phyloP scores from a whole-genome alignment of 2,113 vertebrate genomes.

The Thomomys bottae region DNA sequence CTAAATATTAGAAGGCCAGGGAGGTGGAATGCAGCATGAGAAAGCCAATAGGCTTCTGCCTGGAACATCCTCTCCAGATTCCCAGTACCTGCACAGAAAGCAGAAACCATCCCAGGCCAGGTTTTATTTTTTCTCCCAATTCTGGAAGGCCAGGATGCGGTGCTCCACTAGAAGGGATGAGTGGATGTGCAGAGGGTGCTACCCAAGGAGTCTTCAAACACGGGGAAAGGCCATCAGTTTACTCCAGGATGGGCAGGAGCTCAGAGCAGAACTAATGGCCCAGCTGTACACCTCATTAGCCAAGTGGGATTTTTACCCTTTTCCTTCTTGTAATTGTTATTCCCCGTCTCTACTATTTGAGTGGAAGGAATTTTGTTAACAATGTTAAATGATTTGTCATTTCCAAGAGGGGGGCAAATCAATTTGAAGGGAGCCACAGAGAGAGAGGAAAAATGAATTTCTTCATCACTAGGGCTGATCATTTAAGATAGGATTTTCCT shows the following conservation, averaged over 20 bases:
- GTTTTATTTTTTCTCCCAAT: constrained; percentile 56
- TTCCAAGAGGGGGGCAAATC: constrained; percentile 11
- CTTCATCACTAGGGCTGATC: constrained; percentile 44
- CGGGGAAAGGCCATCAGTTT: constrained; percentile 6
- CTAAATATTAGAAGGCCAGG: constrained; percentile 62
- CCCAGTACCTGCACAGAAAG: constrained; percentile 18
- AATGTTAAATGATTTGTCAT: constrained; percentile 64
- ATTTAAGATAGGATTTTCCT: constrained; percentile 30
- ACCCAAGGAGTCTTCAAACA: not conserved
- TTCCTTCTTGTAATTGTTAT: constrained; percentile 11
- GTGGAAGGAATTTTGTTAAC: constrained; percentile 49
- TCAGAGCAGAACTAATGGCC: constrained; percentile 61
- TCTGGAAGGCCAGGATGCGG: constrained; percentile 23
- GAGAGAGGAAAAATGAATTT: constrained; percentile 58
- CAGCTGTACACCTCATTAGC: constrained; percentile 52
- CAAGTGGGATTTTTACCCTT: constrained; percentile 36
- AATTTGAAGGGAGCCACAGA: constrained; percentile 52
- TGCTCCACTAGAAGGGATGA: not conserved
- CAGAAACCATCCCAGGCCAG: constrained; percentile 3
- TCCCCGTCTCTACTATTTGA: not conserved
- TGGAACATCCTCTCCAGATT: constrained; percentile 34
- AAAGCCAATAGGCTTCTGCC: constrained; percentile 52
- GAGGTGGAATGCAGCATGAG: constrained; percentile 42
- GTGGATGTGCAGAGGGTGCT: not conserved
- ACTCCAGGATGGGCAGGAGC: constrained; percentile 35